Evolutionary conservation across 2,113 vertebrate genomes (phyloP).

Genomic region (Todiramphus chloris): DNA sequence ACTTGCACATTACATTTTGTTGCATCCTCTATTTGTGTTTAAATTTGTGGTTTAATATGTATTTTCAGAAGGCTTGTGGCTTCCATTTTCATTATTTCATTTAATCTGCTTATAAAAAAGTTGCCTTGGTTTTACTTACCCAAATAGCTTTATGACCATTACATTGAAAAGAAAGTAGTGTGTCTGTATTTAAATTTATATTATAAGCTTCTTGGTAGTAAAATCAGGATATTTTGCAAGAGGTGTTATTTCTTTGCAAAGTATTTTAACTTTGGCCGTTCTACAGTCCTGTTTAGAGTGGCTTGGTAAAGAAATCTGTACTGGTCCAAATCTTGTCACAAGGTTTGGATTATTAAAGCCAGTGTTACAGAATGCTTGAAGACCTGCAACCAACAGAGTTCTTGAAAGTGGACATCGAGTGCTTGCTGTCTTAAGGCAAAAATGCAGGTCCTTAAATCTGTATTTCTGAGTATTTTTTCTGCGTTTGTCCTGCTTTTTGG

Average conservation of each 20-base stretch:
- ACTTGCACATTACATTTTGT: neutral
- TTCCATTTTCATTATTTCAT: slow-evolving; percentile 15
- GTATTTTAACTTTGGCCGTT: neutral
- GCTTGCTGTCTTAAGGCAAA: neutral
- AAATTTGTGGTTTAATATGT: neutral
- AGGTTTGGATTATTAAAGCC: neutral
- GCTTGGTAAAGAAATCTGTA: neutral
- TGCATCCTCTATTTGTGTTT: neutral
- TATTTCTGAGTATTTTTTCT: neutral
- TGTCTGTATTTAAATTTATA: neutral
- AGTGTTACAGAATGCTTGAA: neutral
- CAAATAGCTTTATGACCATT: neutral
- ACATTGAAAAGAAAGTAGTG: neutral
- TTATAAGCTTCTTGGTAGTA: neutral
- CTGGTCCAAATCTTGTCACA: neutral
- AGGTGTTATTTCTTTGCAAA: neutral
- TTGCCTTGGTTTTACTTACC: neutral
- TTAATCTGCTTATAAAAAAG: neutral
- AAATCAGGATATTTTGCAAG: neutral
- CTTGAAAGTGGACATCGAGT: neutral
- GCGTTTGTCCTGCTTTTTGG: slow-evolving; percentile 12
- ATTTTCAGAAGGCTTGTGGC: slow-evolving; percentile 2
- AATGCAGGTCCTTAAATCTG: neutral
- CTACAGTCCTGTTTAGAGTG: neutral
- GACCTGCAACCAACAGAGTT: neutral